These are phyloP conservation scores for Thunnus maccoyii DNA, from an alignment of 2,113 vertebrate species.

Conservation along the genomic window DNA sequence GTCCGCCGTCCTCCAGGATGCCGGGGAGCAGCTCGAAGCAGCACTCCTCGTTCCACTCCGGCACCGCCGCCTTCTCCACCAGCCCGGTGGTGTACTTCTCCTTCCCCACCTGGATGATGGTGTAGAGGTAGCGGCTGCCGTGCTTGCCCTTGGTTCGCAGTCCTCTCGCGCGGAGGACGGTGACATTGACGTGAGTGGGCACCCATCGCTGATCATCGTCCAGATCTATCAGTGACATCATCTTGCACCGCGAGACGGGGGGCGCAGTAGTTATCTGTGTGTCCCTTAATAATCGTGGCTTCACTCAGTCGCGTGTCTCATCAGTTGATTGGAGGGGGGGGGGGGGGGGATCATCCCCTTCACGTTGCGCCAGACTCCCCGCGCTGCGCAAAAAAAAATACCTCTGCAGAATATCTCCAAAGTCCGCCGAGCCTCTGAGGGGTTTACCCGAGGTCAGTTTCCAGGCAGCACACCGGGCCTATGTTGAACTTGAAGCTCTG, in stretches of 20 bases:
- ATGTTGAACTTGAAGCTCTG: constrained; percentile 7
- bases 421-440: constrained; percentile 37
- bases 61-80: constrained; percentile 90
- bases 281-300: neutral
- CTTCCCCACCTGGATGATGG: constrained; percentile 93
- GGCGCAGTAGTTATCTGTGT: neutral
- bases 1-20: constrained; percentile 84
- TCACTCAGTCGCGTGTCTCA: neutral
- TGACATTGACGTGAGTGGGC: constrained; percentile 95
- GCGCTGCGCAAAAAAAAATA: constrained; percentile 58
- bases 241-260: constrained; percentile 47
- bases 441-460: constrained; percentile 51
- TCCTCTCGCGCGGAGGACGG: constrained; percentile 90
- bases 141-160: constrained; percentile 93
- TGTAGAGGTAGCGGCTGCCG: constrained; percentile 94
- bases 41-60: constrained; percentile 93
- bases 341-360: constrained; percentile 41
- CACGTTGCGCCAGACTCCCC: constrained; percentile 29
- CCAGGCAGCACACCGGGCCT: neutral
- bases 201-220: constrained; percentile 91
- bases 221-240: constrained; percentile 80
- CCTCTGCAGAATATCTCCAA: constrained; percentile 68
- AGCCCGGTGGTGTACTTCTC: constrained; percentile 95
- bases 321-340: neutral
- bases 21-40: constrained; percentile 93